Conservation (phyloP, 2,888 invertebrate species). For the Leucozona laternaria region DNA sequence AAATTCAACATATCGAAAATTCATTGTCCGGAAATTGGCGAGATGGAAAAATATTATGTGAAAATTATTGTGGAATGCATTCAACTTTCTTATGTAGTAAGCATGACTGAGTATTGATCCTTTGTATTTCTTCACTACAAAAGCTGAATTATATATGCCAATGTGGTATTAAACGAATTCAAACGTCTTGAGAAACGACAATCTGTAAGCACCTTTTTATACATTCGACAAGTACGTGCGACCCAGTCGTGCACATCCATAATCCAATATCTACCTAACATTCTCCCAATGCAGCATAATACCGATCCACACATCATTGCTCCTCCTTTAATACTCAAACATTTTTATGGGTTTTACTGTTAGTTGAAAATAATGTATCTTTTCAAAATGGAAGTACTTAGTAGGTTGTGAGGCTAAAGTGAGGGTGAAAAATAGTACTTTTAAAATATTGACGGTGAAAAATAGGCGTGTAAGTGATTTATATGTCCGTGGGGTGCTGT, state of each 20-base stretch:
- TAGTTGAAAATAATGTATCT: constrained; percentile 43
- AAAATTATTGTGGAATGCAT: no score
- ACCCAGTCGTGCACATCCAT: constrained; percentile 21
- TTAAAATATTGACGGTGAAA: constrained; percentile 68
- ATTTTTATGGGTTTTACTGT: constrained; percentile 32
- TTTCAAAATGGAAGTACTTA: constrained; percentile 61
- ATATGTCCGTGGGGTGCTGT: constrained; percentile 63
- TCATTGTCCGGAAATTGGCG: no score
- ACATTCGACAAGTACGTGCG: neutral
- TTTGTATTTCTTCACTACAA: neutral
- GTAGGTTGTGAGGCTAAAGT: constrained; percentile 43
- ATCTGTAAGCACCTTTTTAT: neutral
- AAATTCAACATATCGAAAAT: no score
- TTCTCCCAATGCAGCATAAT: neutral
- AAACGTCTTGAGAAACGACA: neutral
- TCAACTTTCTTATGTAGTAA: no score
- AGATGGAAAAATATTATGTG: no score
- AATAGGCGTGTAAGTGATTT: constrained; percentile 74
- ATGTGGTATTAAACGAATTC: neutral
- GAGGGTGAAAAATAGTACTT: constrained; percentile 64
- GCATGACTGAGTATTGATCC: neutral
- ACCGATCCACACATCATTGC: neutral
- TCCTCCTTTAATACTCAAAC: constrained; percentile 18
- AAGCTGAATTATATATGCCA: neutral
- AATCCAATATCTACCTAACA: neutral